Percentiles rank a stretch among this genome's conserved stretches.
These are phyloP conservation scores for Chrysochloris asiatica DNA, from an alignment of 2,113 vertebrate species.

Conservation along the genomic window DNA sequence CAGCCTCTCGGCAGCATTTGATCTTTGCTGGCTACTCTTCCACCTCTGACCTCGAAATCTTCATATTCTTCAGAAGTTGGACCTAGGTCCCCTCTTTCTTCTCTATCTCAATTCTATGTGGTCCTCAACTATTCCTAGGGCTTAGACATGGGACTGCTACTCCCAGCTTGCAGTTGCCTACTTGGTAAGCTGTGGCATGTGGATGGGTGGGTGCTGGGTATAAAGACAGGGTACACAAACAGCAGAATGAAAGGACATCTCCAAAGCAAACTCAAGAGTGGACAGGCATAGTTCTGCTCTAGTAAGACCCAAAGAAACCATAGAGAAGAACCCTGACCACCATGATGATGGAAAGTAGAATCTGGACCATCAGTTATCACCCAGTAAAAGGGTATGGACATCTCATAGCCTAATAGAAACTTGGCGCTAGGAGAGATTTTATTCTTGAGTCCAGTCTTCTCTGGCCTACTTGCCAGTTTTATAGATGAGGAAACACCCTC, in stretches of 20 bases:
- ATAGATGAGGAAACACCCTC: constrained; percentile 47
- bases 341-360: not conserved
- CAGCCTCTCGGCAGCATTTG: constrained; percentile 14
- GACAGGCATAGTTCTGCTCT: constrained; percentile 28
- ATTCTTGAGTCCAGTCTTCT: not conserved
- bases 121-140: not conserved
- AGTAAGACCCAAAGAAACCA: not conserved
- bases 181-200: not conserved
- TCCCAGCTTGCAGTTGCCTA: not conserved
- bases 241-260: not conserved
- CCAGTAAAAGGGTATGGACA: not conserved
- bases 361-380: not conserved
- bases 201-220: not conserved
- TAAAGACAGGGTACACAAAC: not conserved
- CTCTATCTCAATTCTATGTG: not conserved
- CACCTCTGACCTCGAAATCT: not conserved
- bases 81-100: not conserved
- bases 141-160: constrained; percentile 15
- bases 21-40: not conserved
- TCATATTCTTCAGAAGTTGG: constrained; percentile 2
- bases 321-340: not conserved
- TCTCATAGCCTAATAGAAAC: not conserved
- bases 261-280: not conserved
- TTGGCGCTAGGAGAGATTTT: not conserved
- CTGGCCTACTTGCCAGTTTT: not conserved